These are phyloP conservation scores for Hermetia illucens DNA, from an alignment of 1,140 invertebrate genomes.

Conservation along the genomic window DNA sequence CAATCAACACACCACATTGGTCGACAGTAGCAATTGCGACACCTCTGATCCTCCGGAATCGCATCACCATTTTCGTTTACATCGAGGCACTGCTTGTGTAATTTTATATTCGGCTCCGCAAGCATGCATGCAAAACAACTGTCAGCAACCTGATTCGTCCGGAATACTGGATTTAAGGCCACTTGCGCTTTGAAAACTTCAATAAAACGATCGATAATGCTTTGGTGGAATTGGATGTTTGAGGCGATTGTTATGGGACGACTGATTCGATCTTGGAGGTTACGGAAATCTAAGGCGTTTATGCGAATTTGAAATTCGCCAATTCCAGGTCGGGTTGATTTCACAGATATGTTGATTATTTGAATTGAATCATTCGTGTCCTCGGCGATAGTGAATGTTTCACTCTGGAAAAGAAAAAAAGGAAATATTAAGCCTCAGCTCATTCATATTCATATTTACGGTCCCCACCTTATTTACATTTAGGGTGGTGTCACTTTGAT, in stretches of 20 bases:
- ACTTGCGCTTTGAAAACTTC: slow-evolving; percentile 69
- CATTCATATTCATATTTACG: neutral
- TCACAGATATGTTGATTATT: slow-evolving; percentile 69
- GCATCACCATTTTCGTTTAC: slow-evolving; percentile 18
- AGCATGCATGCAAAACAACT: slow-evolving; percentile 82
- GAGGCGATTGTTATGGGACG: slow-evolving; percentile 57
- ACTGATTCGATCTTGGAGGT: slow-evolving; percentile 62
- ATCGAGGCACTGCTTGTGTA: slow-evolving; percentile 54
- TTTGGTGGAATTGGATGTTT: slow-evolving; percentile 64
- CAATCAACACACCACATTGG: slow-evolving; percentile 84
- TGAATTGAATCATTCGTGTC: slow-evolving; percentile 50
- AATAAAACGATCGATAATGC: slow-evolving; percentile 68
- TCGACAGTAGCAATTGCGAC: slow-evolving; percentile 46
- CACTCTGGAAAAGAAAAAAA: slow-evolving; percentile 34
- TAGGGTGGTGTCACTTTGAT: slow-evolving; percentile 63
- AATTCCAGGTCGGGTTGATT: slow-evolving; percentile 39
- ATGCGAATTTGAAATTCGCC: slow-evolving; percentile 52
- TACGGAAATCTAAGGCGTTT: slow-evolving; percentile 61
- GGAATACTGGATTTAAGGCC: slow-evolving; percentile 51
- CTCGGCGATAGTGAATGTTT: slow-evolving; percentile 53
- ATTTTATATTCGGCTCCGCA: slow-evolving; percentile 60
- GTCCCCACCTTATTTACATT: slow-evolving; percentile 46
- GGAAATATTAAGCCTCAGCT: neutral
- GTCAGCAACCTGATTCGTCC: slow-evolving; percentile 53
- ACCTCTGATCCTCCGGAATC: slow-evolving; percentile 25